A percentile compares a stretch with the other conserved stretches of the same genome.
Evolutionary conservation across 2,113 vertebrate genomes (phyloP).

Genomic region (Myrmophylax atrothorax): DNA sequence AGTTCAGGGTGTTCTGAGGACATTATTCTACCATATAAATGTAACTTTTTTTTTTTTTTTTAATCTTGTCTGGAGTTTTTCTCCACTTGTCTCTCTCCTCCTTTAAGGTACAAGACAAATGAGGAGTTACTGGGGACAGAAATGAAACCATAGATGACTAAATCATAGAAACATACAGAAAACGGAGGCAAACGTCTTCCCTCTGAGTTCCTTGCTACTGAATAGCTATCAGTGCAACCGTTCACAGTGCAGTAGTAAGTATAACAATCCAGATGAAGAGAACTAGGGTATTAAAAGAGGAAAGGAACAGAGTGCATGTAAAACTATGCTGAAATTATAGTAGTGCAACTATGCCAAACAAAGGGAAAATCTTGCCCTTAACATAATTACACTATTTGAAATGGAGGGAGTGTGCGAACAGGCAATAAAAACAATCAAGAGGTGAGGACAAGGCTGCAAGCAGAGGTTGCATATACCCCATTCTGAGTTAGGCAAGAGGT

Average conservation of each 20-base stretch:
- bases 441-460: background rate
- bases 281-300: background rate
- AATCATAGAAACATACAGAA: background rate
- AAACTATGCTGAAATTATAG: background rate
- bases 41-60: background rate
- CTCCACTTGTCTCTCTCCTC: background rate
- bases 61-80: background rate
- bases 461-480: background rate
- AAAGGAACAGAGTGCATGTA: background rate
- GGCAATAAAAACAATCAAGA: background rate
- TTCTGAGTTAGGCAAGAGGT: background rate
- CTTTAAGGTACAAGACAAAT: background rate
- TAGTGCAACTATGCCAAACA: background rate
- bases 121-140: background rate
- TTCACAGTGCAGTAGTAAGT: background rate
- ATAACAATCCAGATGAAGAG: background rate
- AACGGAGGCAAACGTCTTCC: background rate
- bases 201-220: background rate
- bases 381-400: background rate
- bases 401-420: background rate
- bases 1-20: background rate
- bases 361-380: background rate
- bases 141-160: background rate
- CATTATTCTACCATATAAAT: background rate
- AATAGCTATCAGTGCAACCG: background rate